Base-by-base conservation (phyloP, 2,888 invertebrate species). In the Drosophila ustulata region DNA sequence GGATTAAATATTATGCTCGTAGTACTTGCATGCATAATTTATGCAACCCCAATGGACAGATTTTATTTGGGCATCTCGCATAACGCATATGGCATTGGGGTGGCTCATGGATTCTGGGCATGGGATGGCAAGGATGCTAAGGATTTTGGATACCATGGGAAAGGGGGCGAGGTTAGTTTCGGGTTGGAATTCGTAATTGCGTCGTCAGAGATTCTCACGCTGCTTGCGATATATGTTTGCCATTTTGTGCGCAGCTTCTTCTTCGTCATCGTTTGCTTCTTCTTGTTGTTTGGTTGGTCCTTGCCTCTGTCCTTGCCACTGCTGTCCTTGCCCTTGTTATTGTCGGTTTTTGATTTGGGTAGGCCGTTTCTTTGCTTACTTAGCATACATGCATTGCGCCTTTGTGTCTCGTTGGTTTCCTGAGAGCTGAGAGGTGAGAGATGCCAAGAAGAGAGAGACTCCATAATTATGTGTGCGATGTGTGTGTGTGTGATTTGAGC, bases 311-410 rank as follows among this genome's bases (percentile, higher is more conserved):
- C 63, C 77, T 73, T 68, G 37, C 37, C 37, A 32, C 9, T 34
- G 39, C 39, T 41, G 68, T 69, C 47, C 71, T 63, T 61, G 66
- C 63, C 69, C 79, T 67, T 75, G 59, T 56, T 68, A 73, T 74
- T 78, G 62, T 53, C 39, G 58, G 46, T 61, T 72, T 84, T 84
- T 87, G 89, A 85, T 86, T 87, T 84, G 88, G 84, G 86, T 86
- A 80, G 84, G 71, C 78, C 74, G 74, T 71, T 71, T 71, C 46
- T 23, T 46, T 37, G 37, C 34, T 9, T 34, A 34, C 37, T 37
- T 11, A 32, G 8, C 32, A 32, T 32, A 66, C 34, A 59, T 66
- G 58, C 72, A 67, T 66, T 81, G 72, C 72, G 77, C 63, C 71
- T 83, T 88, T 83, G 81, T 80, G 78, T 76, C 71, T 71, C 76